Evolutionary conservation across 1,140 invertebrate genomes (phyloP), one percentile per base, ranked within the genome.

Genomic region (Macrobrachium rosenbergii): DNA sequence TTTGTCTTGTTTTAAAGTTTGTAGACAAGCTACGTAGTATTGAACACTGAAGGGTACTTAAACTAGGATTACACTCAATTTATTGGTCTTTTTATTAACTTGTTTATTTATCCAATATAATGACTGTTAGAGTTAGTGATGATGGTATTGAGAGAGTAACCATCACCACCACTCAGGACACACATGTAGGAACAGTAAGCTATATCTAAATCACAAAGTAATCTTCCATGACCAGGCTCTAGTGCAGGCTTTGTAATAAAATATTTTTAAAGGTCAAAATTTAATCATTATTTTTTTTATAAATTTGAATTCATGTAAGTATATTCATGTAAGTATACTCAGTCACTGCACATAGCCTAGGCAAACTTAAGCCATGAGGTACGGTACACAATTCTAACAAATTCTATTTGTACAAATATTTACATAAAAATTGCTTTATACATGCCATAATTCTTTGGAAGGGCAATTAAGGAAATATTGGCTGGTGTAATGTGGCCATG

Each of bases 161-260:
- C 64, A n/a, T 63, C 64, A 21, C 37, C 64, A 62, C 72, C 62
- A 78, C 82, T 75, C 82, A 52, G 21, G 75, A 86, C 75, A 86
- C 83, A 86, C 82, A 83, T 67, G 83, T 86, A 86, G 83, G 83
- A 86, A 86, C 83, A 86, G 76, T 86, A 79, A 86, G 83, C 83
- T 86, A 86, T 79, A 67, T 80, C 83, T 86, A 86, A 63, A 86
- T 86, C 83, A 86, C 83, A 83, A 80, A 79, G 76, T 86, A 64
- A 64, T 86, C 83, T 84, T 84, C 64, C 83, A 79, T 86, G 77
- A 80, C 83, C 83, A 78, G 83, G 77, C 83, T 86, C 45, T 59
- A 45, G 83, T 79, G 83, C 83, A 86, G 83, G 72, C 45, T 79
- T n/a, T 60, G 28, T 21, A 73, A 73, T 73, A 23, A n/a, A 73